Evolutionary conservation across 2,888 invertebrate genomes (phyloP).

Genomic region (Steinernema scapterisci): DNA sequence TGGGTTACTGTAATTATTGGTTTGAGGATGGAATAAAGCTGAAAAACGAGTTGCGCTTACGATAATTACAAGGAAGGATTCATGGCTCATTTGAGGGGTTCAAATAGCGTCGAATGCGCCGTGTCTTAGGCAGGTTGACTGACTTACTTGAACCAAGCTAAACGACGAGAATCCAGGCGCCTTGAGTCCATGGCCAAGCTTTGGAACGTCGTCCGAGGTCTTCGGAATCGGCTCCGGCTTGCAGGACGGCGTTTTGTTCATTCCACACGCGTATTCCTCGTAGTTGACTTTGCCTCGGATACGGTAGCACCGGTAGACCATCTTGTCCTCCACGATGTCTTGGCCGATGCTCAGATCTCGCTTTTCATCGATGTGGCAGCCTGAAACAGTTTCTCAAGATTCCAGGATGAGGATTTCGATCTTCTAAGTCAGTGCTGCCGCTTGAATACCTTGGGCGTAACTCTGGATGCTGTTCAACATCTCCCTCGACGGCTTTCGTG

Average conservation of each 20-base stretch:
- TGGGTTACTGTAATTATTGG: too few species aligned
- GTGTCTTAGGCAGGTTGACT: too few species aligned
- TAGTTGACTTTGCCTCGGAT: constrained; percentile 40
- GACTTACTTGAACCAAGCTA: constrained; percentile 37
- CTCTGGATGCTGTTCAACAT: constrained; percentile 31
- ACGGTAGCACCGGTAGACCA: constrained; percentile 48
- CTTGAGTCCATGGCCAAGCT: constrained; percentile 43
- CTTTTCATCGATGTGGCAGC: constrained; percentile 47
- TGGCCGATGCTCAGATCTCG: constrained; percentile 42
- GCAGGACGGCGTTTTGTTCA: constrained; percentile 41
- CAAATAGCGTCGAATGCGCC: too few species aligned
- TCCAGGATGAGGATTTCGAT: background rate
- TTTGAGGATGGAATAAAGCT: too few species aligned
- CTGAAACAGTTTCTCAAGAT: constrained; percentile 26
- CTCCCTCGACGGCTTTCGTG: constrained; percentile 1
- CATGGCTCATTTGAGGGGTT: background rate
- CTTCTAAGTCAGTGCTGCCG: constrained; percentile 43
- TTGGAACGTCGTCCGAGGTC: constrained; percentile 44
- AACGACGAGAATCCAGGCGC: constrained; percentile 47
- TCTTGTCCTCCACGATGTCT: constrained; percentile 44
- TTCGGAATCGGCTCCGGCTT: constrained; percentile 42
- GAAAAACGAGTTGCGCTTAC: too few species aligned
- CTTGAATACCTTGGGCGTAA: constrained; percentile 29
- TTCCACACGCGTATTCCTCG: constrained; percentile 40
- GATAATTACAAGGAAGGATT: too few species aligned